Base-by-base conservation (phyloP, 2,113 vertebrate genomes). In the Mastomys natalensis region DNA sequence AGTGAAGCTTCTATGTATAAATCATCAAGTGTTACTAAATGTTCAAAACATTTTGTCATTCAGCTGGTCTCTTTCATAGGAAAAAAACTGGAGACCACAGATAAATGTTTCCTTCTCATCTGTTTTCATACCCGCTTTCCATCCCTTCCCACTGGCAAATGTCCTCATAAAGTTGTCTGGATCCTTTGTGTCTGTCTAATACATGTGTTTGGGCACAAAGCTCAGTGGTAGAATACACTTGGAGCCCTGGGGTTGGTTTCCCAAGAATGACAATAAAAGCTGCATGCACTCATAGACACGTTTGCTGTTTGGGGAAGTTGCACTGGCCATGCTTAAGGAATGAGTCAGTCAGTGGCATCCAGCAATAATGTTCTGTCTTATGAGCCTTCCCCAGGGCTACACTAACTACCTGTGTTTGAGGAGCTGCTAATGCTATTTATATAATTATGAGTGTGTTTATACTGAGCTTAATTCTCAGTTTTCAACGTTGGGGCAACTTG, bases 391-490 rank as follows among this genome's bases (percentile, higher is more conserved):
- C 84, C 51, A 70, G 62, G 81, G 78, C 74, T 80, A 45, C 62
- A 40, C 43, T 40, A 74, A 86, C 87, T 70, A 87, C 55, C n/a
- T 70, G 40, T 84, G 88, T 74, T 92, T 84, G 89, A 88, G 85
- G 45, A 85, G 37, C 58, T 88, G 29, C 58, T 66, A 48, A 58
- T 72, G 17, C 89, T 85, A 91, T 93, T 94, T 88, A 90, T 21
- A 24, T 26, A 76, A 93, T 95, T 95, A 97, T 21, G 11, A 77
- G 60, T 68, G 37, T 93, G 87, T 95, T 96, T 93, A 95, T 53
- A 64, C 53, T 91, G 74, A 13, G 91, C 13, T 89, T 90, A 86
- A 62, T 66, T 62, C 8, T 96, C 22, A 51, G 48, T 92, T 88
- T 95, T 55, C 95, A 94, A 89, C 24, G 60, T 48, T 64, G 70